Conservation (phyloP, 2,888 invertebrate species). For the Acrocyrtus sp. region DNA sequence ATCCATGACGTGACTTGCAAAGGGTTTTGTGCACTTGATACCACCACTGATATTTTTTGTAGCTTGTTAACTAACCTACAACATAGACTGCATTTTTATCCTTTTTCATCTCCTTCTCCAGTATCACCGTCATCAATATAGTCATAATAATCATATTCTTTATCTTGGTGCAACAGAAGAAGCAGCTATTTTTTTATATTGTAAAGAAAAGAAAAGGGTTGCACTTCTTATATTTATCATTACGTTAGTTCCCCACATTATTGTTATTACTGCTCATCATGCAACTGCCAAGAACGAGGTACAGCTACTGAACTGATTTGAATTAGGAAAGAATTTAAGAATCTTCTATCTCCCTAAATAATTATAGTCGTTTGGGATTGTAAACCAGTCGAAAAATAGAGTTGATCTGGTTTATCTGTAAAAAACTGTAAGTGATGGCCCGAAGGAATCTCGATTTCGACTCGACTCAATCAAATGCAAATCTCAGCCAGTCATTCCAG, state of each 20-base stretch:
- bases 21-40: constrained; percentile 1
- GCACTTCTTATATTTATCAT: neutral
- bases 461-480: constrained; percentile 24
- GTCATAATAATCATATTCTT: constrained; percentile 15
- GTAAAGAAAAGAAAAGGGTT: neutral
- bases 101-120: constrained; percentile 20
- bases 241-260: constrained; percentile 6
- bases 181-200: constrained; percentile 8
- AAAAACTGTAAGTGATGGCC: constrained; percentile 10
- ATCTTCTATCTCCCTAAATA: too few species aligned
- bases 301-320: constrained; percentile 7
- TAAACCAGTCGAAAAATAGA: constrained; percentile 8
- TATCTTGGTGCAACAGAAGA: neutral
- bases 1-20: constrained; percentile 32
- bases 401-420: constrained; percentile 10
- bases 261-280: constrained; percentile 27
- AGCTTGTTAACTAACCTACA: constrained; percentile 35
- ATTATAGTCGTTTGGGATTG: neutral
- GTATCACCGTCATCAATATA: too few species aligned
- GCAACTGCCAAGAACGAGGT: constrained; percentile 9
- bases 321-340: too few species aligned
- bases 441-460: constrained; percentile 22
- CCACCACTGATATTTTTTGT: neutral
- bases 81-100: constrained; percentile 8
- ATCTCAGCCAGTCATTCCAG: constrained; percentile 30